A percentile compares a stretch with the other conserved stretches of the same genome.
phyloP scores from a whole-genome alignment of 2,888 invertebrate genomes.

The Macaria liturata region DNA sequence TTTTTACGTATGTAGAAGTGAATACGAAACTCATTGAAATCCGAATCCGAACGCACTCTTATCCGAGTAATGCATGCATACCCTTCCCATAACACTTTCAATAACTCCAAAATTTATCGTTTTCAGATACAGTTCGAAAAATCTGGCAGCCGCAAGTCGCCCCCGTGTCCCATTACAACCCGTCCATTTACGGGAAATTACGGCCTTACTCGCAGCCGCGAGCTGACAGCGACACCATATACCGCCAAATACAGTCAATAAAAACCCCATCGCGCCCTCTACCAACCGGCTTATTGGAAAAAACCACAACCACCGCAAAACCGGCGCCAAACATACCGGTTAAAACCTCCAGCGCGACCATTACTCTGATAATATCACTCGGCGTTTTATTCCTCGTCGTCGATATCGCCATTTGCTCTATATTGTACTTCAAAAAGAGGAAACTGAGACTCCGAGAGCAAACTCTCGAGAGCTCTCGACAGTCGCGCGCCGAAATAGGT shows the following conservation, averaged over 20 bases:
- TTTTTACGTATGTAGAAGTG: no score
- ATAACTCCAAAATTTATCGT: conserved; percentile 16
- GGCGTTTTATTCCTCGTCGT: conserved; percentile 88
- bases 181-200: conserved; percentile 60
- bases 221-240: conserved; percentile 59
- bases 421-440: conserved; percentile 86
- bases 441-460: conserved; percentile 79
- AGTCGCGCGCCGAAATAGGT: conserved; percentile 77
- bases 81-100: background rate
- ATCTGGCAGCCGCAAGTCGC: conserved; percentile 57
- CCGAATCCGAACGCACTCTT: no score
- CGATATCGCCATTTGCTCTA: conserved; percentile 87
- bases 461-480: conserved; percentile 67
- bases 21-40: no score
- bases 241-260: conserved; percentile 69
- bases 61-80: no score
- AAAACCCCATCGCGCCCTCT: conserved; percentile 62
- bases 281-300: conserved; percentile 62
- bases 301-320: conserved; percentile 54
- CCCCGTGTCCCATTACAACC: conserved; percentile 47
- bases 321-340: conserved; percentile 59
- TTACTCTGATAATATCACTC: conserved; percentile 85
- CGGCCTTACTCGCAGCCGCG: conserved; percentile 53
- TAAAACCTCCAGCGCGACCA: conserved; percentile 84
- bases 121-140: conserved; percentile 59